These are phyloP conservation scores for Myiagra hebetior DNA, from an alignment of 2,113 vertebrate species.

Conservation along the genomic window DNA sequence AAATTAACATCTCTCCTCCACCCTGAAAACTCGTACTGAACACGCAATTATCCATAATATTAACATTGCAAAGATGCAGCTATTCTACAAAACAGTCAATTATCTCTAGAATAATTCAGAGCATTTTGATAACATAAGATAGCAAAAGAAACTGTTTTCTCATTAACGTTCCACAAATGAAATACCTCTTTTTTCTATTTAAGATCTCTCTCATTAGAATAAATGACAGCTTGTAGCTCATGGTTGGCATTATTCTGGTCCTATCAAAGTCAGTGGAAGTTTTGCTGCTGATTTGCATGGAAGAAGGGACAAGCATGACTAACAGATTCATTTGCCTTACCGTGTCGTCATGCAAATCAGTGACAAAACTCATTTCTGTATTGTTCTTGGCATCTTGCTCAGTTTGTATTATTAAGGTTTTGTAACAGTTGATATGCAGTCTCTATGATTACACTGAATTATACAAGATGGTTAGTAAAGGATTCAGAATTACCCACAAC, in stretches of 20 bases:
- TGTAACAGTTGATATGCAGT: neutral
- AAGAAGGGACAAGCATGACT: slow-evolving; percentile 14
- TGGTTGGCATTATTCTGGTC: neutral
- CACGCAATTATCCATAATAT: slow-evolving; percentile 9
- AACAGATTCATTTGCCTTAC: neutral
- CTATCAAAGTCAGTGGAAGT: neutral
- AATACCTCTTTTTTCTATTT: slow-evolving; percentile 27
- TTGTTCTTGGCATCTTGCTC: neutral
- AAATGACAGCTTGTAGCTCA: slow-evolving; percentile 64
- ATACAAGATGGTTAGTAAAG: neutral
- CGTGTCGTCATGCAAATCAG: neutral
- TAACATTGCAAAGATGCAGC: neutral
- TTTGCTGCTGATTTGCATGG: slow-evolving; percentile 1
- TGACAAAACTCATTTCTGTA: neutral
- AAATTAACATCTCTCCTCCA: neutral
- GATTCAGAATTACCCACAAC: neutral
- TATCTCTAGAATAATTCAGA: slow-evolving; percentile 40
- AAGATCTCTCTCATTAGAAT: slow-evolving; percentile 43
- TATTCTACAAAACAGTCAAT: slow-evolving; percentile 15
- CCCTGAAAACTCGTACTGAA: neutral
- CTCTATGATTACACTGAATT: neutral
- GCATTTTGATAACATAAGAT: slow-evolving; percentile 30
- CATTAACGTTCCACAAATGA: slow-evolving; percentile 35
- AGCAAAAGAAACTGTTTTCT: slow-evolving; percentile 22
- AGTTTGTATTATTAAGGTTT: neutral